Evolutionary conservation across 2,888 invertebrate species (phyloP).

Genomic region (Acleris sparsana): DNA sequence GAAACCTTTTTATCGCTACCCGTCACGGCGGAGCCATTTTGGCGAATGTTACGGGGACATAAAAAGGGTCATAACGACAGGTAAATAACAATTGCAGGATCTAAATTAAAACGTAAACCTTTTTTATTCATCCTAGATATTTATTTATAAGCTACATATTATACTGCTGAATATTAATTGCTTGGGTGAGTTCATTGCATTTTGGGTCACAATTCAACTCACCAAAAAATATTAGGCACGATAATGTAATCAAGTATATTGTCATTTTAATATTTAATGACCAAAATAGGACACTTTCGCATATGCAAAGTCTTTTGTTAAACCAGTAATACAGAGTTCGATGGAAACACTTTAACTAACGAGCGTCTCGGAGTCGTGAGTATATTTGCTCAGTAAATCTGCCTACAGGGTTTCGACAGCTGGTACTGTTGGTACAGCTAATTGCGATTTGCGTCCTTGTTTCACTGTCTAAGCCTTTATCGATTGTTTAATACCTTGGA

Average conservation of each 20-base stretch:
- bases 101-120: constrained; percentile 30
- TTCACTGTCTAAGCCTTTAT: constrained; percentile 18
- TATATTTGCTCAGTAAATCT: constrained; percentile 28
- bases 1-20: constrained; percentile 29
- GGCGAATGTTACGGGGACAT: constrained; percentile 30
- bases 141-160: constrained; percentile 9
- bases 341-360: constrained; percentile 18
- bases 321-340: constrained; percentile 2
- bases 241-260: too few relatives aligned
- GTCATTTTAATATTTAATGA: background rate
- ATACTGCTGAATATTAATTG: constrained; percentile 18
- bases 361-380: constrained; percentile 17
- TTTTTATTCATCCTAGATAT: background rate
- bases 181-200: constrained; percentile 10
- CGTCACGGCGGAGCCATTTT: constrained; percentile 23
- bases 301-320: background rate
- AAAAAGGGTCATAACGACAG: constrained; percentile 20
- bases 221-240: background rate
- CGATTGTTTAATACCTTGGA: constrained; percentile 22
- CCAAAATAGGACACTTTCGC: background rate
- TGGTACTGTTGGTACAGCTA: constrained; percentile 27
- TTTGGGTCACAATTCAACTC: constrained; percentile 3
- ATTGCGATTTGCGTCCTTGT: constrained; percentile 26
- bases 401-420: constrained; percentile 22
- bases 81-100: constrained; percentile 21